Base-by-base conservation (phyloP, 2,888 invertebrate species). In the Acronicta psi region DNA sequence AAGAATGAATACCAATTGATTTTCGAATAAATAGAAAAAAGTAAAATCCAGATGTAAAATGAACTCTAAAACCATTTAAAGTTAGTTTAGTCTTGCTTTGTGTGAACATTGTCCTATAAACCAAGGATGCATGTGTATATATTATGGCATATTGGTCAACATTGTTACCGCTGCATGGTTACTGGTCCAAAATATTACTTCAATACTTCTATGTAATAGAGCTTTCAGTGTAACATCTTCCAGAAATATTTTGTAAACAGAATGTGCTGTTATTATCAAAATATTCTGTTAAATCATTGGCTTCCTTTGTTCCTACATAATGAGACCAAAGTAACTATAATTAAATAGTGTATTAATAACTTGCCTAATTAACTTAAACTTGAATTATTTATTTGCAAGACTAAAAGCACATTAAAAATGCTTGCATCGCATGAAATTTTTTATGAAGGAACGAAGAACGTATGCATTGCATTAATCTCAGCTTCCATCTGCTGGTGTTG, bases 361-460 rank as follows among this genome's bases (percentile, higher is more conserved):
- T n/a, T n/a, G n/a, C n/a, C n/a, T n/a, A n/a, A n/a, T n/a, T n/a
- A n/a, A n/a, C n/a, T n/a, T n/a, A n/a, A n/a, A n/a, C n/a, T n/a
- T n/a, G n/a, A n/a, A n/a, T n/a, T n/a, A n/a, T n/a, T n/a, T n/a
- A n/a, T n/a, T n/a, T n/a, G 3, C 9, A 25, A 25, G 9, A 25
- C 2, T 20, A 5, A 20, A 20, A 4, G 20, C n/a, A 20, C 5
- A 20, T 20, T 4, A 20, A 5, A 5, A 4, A 5, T 5, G 5
- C 5, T 20, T 2, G 5, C 2, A 5, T 20, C 20, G 20, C 20
- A 20, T 20, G 23, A 7, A 43, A 50, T 14, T 42, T 64, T 57
- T 38, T 42, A 29, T 73, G 72, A 72, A 34, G 58, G 73, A 60
- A 68, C 57, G 59, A 58, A 69, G 23, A 54, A 58, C 52, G 11